Evolutionary conservation across 2,888 invertebrate genomes (phyloP), one percentile per base, ranked within the genome.

Genomic region (Lycocerus yunnanus): DNA sequence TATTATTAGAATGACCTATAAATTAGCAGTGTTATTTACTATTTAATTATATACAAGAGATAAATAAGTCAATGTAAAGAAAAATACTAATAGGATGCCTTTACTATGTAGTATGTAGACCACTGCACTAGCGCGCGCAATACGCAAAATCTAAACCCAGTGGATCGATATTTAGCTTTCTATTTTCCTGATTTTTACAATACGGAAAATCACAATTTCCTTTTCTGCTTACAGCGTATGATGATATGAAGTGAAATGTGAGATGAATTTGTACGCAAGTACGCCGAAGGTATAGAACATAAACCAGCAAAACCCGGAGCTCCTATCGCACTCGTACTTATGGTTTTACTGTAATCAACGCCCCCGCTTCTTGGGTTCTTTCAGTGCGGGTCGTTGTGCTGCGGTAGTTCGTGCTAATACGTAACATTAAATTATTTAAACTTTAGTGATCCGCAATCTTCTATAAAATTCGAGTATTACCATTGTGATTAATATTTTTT

Each of bases 351-450:
- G 75, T 77, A 77, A 77, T 76, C 78, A 75, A 70, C 80, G 76
- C 79, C 78, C 77, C 80, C 78, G 73, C 68, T 68, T 76, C 61
- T 68, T 71, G 73, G 71, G 66, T 68, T 43, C 66, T 66, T 74
- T 61, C 71, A 76, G 77, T 80, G 76, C 78, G 78, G 79, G 78
- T 80, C 78, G 78, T 70, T 69, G 77, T 78, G 75, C 68, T 76
- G 76, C 68, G 74, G 70, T 79, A 78, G 78, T 79, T 80, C 77
- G 81, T 80, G 80, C 78, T 78, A 78, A 78, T 74, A 78, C 73
- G 77, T 77, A 77, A 68, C 70, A 68, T 71, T 72, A 61, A 72
- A 74, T 72, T 68, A 66, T 66, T 71, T 71, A 68, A 74, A 74
- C 58, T 74, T 69, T 63, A 61, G 73, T 74, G 73, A 70, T 21